A percentile compares a stretch with the other conserved stretches of the same genome.
These are phyloP conservation scores for Kuschelorhynchus macadamiae DNA, from an alignment of 2,888 invertebrate species.

Conservation along the genomic window DNA sequence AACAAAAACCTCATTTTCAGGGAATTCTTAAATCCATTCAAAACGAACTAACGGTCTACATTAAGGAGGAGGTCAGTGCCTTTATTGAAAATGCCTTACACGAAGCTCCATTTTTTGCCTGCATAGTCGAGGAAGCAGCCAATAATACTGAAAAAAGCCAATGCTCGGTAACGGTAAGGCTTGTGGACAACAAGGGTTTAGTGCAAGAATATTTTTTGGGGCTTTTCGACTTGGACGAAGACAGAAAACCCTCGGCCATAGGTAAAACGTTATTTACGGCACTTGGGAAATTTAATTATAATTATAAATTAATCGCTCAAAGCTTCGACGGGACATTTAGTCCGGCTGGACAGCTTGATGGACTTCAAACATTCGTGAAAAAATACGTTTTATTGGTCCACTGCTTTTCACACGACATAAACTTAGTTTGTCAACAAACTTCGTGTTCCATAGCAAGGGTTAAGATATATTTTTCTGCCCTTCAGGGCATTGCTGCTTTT, in stretches of 20 bases:
- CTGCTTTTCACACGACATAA: constrained; percentile 50
- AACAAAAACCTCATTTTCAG: constrained; percentile 17
- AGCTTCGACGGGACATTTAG: constrained; percentile 54
- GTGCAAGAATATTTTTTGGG: constrained; percentile 50
- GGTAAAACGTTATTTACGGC: constrained; percentile 14
- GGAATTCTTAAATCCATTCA: constrained; percentile 21
- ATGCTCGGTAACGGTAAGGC: constrained; percentile 26
- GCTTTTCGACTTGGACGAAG: constrained; percentile 49
- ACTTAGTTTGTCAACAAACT: constrained; percentile 50
- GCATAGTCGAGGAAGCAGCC: constrained; percentile 33
- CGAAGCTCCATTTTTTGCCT: constrained; percentile 27
- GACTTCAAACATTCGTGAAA: constrained; percentile 47
- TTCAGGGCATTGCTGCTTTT: constrained; percentile 52
- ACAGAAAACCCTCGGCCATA: constrained; percentile 21
- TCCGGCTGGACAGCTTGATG: constrained; percentile 42
- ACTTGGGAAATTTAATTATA: constrained; percentile 46
- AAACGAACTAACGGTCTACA: constrained; percentile 37
- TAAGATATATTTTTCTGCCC: constrained; percentile 53
- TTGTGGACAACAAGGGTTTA: constrained; percentile 15
- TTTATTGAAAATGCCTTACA: constrained; percentile 30
- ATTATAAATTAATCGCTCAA: constrained; percentile 51
- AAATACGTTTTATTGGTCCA: constrained; percentile 41
- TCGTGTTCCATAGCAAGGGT: constrained; percentile 30
- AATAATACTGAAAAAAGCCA: constrained; percentile 35
- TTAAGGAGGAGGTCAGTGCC: constrained; percentile 13